Conservation (phyloP, 2,113 vertebrate genomes). For the Anoura caudifer region DNA sequence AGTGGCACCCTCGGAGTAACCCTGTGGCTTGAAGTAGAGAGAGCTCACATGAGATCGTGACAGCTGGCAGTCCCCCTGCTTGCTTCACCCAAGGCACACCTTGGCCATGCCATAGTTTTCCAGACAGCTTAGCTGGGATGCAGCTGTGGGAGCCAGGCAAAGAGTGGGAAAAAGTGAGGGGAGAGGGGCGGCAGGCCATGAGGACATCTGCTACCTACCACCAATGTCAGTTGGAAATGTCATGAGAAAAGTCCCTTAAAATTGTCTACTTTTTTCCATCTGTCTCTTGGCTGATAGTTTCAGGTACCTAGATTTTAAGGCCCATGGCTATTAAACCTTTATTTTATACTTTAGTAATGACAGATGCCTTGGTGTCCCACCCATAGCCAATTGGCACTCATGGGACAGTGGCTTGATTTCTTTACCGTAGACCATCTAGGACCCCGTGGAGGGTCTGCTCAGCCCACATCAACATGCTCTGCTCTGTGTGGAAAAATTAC, state of each 20-base stretch:
- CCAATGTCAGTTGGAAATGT: not conserved
- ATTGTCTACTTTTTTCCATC: not conserved
- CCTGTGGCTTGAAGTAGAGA: not conserved
- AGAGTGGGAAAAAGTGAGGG: not conserved
- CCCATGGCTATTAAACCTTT: not conserved
- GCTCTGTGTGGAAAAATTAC: not conserved
- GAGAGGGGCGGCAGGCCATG: too few species aligned
- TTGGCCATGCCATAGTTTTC: not conserved
- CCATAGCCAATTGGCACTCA: not conserved
- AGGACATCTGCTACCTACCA: not conserved
- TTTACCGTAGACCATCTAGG: not conserved
- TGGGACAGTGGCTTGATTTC: not conserved
- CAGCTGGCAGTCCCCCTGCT: not conserved
- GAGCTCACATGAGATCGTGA: not conserved
- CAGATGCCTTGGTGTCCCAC: not conserved
- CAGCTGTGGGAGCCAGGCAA: not conserved
- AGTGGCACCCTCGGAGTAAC: fast-evolving
- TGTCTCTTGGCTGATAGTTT: not conserved
- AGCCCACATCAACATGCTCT: not conserved
- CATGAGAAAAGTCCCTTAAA: not conserved
- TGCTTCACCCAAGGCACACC: fast-evolving
- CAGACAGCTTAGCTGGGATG: not conserved
- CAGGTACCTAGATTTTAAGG: not conserved
- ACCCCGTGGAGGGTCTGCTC: not conserved
- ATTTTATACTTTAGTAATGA: not conserved